These are phyloP conservation scores for Pogonognathellus flavescens DNA, from an alignment of 1,140 invertebrate species.

Conservation along the genomic window DNA sequence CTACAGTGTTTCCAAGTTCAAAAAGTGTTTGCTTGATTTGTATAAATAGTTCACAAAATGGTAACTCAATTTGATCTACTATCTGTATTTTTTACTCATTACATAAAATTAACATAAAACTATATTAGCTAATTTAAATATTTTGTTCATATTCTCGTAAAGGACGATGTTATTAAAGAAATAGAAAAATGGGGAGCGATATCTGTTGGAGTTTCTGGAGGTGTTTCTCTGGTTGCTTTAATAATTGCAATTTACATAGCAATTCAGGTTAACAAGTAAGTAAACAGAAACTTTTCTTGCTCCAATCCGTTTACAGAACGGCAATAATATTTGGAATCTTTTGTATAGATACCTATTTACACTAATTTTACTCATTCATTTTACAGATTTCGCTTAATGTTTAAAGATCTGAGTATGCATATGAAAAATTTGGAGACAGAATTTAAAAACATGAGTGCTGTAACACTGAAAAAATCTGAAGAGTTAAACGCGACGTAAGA, in stretches of 20 bases:
- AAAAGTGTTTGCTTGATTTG: no score
- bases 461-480: background rate
- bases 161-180: background rate
- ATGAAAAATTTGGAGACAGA: background rate
- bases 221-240: background rate
- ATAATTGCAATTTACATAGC: background rate
- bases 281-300: background rate
- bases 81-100: no score
- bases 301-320: background rate
- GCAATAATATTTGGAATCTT: no score
- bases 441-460: background rate
- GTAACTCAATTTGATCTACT: no score
- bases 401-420: background rate
- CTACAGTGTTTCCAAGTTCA: no score
- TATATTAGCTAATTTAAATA: no score
- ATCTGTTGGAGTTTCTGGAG: background rate
- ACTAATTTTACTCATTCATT: no score
- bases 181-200: conserved; percentile 29
- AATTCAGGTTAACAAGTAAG: background rate
- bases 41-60: no score
- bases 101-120: no score
- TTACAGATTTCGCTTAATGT: background rate
- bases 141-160: background rate
- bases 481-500: background rate
- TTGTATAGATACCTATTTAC: no score